Evolutionary conservation across 2,888 invertebrate species (phyloP).

Genomic region (Protophormia terraenovae): DNA sequence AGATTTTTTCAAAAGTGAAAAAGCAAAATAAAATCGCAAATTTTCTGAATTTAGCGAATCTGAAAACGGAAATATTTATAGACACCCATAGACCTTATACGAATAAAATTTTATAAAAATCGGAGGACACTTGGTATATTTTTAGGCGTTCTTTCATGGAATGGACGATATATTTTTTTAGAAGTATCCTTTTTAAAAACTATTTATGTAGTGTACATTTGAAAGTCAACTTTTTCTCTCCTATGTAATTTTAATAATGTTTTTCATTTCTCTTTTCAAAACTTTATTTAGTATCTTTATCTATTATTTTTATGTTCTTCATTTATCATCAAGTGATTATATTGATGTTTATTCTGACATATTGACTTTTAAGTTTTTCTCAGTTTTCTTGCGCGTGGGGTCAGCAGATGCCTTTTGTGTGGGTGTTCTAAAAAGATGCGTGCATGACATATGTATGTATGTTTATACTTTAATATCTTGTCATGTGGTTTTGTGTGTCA

Average conservation of each 20-base stretch:
- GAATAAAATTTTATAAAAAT: no score
- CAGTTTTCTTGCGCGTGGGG: not conserved
- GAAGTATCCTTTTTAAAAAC: no score
- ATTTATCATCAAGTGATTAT: conserved; percentile 44
- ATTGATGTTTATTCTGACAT: conserved; percentile 40
- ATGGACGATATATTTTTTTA: no score
- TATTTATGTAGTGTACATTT: not conserved
- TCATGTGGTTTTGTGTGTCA: conserved; percentile 43
- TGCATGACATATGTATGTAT: not conserved
- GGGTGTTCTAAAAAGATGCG: not conserved
- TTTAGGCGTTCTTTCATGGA: no score
- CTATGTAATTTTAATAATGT: not conserved
- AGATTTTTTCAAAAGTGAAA: no score
- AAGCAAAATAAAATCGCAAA: no score
- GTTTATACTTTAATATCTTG: conserved; percentile 7
- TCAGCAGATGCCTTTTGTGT: not conserved
- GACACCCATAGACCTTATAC: no score
- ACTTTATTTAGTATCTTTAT: not conserved
- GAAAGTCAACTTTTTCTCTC: not conserved
- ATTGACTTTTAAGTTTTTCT: conserved; percentile 19
- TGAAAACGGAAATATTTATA: no score
- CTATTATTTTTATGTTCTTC: not conserved
- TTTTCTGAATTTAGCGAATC: no score
- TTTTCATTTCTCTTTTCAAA: not conserved
- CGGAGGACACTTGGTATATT: no score